A percentile compares a stretch with the other conserved stretches of the same genome.
phyloP scores from a whole-genome alignment of 2,888 invertebrate species.

The Drosophila colorata region DNA sequence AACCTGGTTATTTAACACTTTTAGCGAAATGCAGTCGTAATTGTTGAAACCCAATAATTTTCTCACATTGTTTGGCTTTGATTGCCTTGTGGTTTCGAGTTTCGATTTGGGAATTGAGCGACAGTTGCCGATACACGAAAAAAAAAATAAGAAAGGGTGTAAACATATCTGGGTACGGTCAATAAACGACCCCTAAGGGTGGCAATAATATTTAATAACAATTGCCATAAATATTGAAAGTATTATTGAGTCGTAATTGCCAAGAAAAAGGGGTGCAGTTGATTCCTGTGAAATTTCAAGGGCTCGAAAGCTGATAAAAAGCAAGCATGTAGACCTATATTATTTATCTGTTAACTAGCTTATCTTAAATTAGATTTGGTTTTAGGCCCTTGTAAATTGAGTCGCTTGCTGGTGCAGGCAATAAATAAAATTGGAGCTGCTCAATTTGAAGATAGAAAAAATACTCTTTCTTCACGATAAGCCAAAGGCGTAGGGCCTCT shows the following conservation, averaged over 20 bases:
- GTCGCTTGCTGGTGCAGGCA: constrained; percentile 35
- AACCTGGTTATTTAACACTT: constrained; percentile 64
- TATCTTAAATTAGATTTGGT: constrained; percentile 35
- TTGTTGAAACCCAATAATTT: constrained; percentile 69
- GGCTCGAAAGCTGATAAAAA: background rate
- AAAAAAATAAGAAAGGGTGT: constrained; percentile 12
- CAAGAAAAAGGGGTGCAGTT: constrained; percentile 28
- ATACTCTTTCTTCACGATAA: constrained; percentile 29
- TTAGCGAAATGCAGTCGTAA: constrained; percentile 34
- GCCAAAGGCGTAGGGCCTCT: constrained; percentile 26
- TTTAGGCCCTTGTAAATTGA: constrained; percentile 36
- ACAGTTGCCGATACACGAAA: constrained; percentile 26
- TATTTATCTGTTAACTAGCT: constrained; percentile 7
- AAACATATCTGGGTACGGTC: constrained; percentile 33
- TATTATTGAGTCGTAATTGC: constrained; percentile 73
- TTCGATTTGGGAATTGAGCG: constrained; percentile 37
- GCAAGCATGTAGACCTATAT: background rate
- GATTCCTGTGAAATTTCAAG: constrained; percentile 33
- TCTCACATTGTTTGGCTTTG: constrained; percentile 49
- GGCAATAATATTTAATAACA: constrained; percentile 78
- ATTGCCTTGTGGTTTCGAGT: constrained; percentile 70
- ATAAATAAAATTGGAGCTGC: constrained; percentile 55
- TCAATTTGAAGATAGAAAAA: constrained; percentile 29
- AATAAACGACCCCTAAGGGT: constrained; percentile 49
- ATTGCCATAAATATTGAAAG: constrained; percentile 80